Conservation (phyloP, 2,113 vertebrate species). For the Amphilophus citrinellus region DNA sequence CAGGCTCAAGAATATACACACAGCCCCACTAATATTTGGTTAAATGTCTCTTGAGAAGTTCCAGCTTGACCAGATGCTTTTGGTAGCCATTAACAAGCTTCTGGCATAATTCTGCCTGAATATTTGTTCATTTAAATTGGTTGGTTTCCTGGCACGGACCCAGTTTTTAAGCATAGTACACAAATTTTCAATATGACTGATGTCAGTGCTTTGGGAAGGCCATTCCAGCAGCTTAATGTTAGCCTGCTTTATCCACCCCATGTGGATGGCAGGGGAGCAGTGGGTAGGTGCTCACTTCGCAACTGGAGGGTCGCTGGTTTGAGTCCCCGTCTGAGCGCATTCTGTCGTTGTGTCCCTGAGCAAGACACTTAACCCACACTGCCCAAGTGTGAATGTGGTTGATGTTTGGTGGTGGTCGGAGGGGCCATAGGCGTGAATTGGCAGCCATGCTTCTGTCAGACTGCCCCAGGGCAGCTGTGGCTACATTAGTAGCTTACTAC, state of each 20-base stretch:
- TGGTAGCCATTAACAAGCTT: background rate
- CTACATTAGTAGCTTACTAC: no score
- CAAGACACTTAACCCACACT: no score
- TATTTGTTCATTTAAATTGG: background rate
- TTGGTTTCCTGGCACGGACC: background rate
- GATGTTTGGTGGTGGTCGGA: no score
- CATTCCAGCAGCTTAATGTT: background rate
- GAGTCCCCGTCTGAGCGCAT: no score
- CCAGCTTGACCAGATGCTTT: background rate
- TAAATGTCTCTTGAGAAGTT: background rate
- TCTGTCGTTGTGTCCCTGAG: no score
- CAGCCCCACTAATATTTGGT: background rate
- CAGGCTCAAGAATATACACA: background rate
- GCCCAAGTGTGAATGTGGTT: no score
- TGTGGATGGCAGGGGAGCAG: no score
- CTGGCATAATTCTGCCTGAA: background rate
- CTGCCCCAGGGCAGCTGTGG: no score
- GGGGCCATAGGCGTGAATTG: no score
- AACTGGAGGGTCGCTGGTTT: no score
- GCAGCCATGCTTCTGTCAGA: no score
- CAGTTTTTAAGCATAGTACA: background rate
- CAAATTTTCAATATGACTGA: background rate
- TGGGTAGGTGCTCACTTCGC: no score
- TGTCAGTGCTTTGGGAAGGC: background rate
- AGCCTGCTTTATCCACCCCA: background rate